Base-by-base conservation (phyloP, 1,140 invertebrate genomes). In the Drosophila pruinosa region DNA sequence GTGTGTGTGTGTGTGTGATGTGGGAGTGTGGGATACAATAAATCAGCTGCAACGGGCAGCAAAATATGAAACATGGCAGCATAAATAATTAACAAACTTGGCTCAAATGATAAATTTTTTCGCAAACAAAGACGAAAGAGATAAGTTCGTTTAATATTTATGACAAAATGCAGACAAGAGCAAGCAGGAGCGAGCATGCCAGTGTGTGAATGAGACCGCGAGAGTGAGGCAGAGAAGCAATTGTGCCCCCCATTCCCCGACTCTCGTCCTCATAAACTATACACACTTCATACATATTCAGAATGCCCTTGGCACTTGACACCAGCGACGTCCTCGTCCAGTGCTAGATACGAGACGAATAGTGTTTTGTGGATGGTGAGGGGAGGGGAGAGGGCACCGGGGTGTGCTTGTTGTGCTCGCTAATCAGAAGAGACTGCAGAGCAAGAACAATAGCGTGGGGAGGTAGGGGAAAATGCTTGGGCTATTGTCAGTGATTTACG, bases 1-100 rank as follows among this genome's bases (percentile, higher is more conserved):
- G 26, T 58, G 38, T 45, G n/a, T 26, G 14, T 10, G 17, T 58
- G 34, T 43, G 26, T 61, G 15, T 56, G 3, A 26, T 43, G 26
- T 61, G 15, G 50, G 3, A 26, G 39, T 24, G 19, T 22, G 17
- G 14, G 31, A 0, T 50, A 50, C 50, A 76, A 85, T 86, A 85
- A 85, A 85, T 86, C 81, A 86, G 80, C 43, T 58, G 72, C 75
- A 65, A 12, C 24, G 12, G 17, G 24, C 59, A 64, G 61, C 57
- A 56, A 67, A 83, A 85, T 77, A 74, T 85, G 77, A 80, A 64
- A 53, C 65, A 78, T 65, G 74, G 77, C 47, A 64, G 83, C 89
- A 90, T 90, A 90, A 90, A 90, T 90, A 90, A 90, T 90, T 90
- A 90, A 90, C 83, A 89, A 90, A 90, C 89, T 89, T 83, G 73